These are phyloP conservation scores for Lasius fuliginosus DNA, from an alignment of 2,888 invertebrate genomes.

Conservation along the genomic window DNA sequence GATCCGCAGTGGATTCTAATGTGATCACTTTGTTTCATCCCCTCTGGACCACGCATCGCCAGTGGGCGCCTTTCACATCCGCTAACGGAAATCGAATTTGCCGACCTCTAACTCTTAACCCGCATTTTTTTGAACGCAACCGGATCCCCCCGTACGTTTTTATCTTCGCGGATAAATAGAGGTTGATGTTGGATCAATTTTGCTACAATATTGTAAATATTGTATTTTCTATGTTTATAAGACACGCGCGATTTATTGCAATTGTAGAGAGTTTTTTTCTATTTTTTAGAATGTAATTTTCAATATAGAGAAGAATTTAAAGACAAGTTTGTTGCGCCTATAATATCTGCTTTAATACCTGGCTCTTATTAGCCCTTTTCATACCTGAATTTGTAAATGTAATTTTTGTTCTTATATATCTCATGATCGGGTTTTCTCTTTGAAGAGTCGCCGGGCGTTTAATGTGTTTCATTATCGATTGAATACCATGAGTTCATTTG, in stretches of 20 bases:
- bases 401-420: neutral
- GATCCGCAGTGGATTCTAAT: constrained; percentile 79
- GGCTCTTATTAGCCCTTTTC: too few relatives aligned
- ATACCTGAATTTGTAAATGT: too few relatives aligned
- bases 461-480: constrained; percentile 63
- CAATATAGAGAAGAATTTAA: too few relatives aligned
- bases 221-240: neutral
- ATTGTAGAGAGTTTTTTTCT: neutral
- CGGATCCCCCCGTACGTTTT: neutral
- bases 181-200: neutral
- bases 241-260: neutral
- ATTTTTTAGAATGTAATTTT: neutral
- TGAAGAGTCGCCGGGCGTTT: constrained; percentile 65
- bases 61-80: constrained; percentile 25
- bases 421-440: constrained; percentile 66
- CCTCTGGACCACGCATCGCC: constrained; percentile 36
- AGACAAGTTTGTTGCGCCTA: too few relatives aligned
- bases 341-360: too few relatives aligned
- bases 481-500: constrained; percentile 65
- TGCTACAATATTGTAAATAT: neutral
- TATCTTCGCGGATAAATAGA: neutral
- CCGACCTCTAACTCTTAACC: constrained; percentile 28
- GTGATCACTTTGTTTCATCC: constrained; percentile 69
- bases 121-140: neutral
- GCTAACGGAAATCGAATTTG: constrained; percentile 42